These are phyloP conservation scores for Nemapogon koenigi DNA, from an alignment of 2,888 invertebrate species.

Conservation along the genomic window DNA sequence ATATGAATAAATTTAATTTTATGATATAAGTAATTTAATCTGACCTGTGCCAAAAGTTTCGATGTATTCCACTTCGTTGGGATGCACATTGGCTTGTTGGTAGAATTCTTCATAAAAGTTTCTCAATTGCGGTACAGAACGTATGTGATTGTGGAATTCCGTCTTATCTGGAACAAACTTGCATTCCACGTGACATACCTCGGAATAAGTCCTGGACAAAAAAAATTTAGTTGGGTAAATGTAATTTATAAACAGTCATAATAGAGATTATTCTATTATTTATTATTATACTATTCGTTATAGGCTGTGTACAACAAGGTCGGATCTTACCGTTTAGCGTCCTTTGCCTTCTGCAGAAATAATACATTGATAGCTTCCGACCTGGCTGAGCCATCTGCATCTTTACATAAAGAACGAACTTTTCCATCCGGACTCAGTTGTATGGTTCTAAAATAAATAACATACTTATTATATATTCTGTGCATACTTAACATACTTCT, in stretches of 20 bases:
- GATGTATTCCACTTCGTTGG: conserved; percentile 1
- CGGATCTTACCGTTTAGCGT: conserved; percentile 50
- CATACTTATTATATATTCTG: no score
- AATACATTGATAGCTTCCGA: conserved; percentile 75
- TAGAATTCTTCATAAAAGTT: neutral
- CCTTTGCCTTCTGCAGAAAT: conserved; percentile 70
- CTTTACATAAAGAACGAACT: conserved; percentile 86
- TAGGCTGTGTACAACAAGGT: no score
- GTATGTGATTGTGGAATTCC: no score
- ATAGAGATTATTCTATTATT: no score
- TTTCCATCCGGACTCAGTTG: conserved; percentile 76
- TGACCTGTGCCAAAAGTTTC: conserved; percentile 5
- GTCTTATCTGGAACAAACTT: no score
- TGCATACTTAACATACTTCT: no score
- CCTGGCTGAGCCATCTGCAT: conserved; percentile 77
- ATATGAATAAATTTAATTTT: no score
- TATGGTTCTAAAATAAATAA: conserved; percentile 6
- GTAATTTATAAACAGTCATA: no score
- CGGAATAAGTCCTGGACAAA: conserved; percentile 48
- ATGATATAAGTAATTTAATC: no score
- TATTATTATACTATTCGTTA: no score
- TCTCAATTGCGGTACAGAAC: neutral
- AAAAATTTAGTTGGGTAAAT: conserved; percentile 13
- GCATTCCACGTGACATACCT: no score
- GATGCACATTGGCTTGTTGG: neutral